Percentiles rank a stretch among this genome's conserved stretches.
Conservation (phyloP, 1,140 invertebrate species). For the Acromyrmex heyeri region DNA sequence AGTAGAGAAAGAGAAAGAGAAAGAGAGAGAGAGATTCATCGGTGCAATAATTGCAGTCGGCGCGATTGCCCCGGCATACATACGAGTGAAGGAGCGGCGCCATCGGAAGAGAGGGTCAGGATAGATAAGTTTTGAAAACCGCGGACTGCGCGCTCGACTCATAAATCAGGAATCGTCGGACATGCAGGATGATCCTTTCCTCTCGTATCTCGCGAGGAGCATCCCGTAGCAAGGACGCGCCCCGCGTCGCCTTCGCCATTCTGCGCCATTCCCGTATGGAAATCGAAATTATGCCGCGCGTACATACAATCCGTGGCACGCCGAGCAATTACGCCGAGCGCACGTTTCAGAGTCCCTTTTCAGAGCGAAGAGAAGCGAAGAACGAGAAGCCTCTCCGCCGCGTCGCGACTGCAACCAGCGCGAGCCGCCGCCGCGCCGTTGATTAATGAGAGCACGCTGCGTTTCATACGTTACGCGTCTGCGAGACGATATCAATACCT, state of each 20-base stretch:
- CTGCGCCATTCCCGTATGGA: constrained; percentile 55
- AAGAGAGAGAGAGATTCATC: constrained; percentile 19
- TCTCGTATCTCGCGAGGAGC: constrained; percentile 49
- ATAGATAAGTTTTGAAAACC: constrained; percentile 72
- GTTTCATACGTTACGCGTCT: constrained; percentile 25
- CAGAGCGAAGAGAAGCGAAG: constrained; percentile 39
- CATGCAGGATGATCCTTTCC: constrained; percentile 68
- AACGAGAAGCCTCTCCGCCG: constrained; percentile 21
- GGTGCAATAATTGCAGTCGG: constrained; percentile 67
- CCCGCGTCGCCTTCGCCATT: constrained; percentile 26
- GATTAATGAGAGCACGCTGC: constrained; percentile 54
- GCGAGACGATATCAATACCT: constrained; percentile 51
- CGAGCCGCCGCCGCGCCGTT: constrained; percentile 10
- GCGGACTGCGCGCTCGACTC: constrained; percentile 60
- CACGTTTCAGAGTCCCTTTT: constrained; percentile 36
- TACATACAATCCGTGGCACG: not conserved
- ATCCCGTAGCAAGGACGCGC: constrained; percentile 29
- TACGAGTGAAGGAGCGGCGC: constrained; percentile 2
- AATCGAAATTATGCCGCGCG: constrained; percentile 67
- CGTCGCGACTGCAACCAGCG: not conserved
- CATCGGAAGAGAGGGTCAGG: constrained; percentile 3
- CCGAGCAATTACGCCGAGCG: constrained; percentile 65
- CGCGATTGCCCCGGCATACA: constrained; percentile 60
- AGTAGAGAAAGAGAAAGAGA: not conserved
- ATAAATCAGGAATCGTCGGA: constrained; percentile 79